Conservation (phyloP, 2,113 vertebrate genomes). For the Tauraco erythrolophus region DNA sequence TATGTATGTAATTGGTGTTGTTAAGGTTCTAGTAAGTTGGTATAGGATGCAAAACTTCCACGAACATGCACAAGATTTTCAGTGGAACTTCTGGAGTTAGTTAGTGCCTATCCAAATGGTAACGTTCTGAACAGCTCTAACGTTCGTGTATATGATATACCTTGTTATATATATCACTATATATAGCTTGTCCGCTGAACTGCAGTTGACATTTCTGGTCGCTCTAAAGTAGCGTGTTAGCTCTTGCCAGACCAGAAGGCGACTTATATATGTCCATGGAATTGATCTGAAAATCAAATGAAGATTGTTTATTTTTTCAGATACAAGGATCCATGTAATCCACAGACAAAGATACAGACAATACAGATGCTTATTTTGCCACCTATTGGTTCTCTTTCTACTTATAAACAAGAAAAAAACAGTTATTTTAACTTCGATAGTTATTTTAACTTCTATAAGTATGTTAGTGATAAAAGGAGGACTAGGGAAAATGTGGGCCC, state of each 20-base stretch:
- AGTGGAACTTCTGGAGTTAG: neutral
- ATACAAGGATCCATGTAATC: neutral
- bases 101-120: neutral
- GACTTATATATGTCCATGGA: neutral
- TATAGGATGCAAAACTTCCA: neutral
- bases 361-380: neutral
- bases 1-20: neutral
- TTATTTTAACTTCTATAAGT: neutral
- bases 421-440: neutral
- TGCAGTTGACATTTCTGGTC: neutral
- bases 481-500: too few relatives aligned
- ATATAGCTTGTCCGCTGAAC: neutral
- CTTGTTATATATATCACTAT: neutral
- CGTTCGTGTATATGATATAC: accelerated
- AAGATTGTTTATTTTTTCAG: neutral
- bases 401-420: neutral
- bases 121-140: neutral
- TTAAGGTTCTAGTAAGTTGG: neutral
- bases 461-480: too few relatives aligned
- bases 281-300: neutral
- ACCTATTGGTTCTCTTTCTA: neutral
- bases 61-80: neutral
- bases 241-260: neutral
- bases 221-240: neutral
- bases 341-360: neutral